Evolutionary conservation across 2,113 vertebrate genomes (phyloP).

Genomic region (Chaenogobius annularis): DNA sequence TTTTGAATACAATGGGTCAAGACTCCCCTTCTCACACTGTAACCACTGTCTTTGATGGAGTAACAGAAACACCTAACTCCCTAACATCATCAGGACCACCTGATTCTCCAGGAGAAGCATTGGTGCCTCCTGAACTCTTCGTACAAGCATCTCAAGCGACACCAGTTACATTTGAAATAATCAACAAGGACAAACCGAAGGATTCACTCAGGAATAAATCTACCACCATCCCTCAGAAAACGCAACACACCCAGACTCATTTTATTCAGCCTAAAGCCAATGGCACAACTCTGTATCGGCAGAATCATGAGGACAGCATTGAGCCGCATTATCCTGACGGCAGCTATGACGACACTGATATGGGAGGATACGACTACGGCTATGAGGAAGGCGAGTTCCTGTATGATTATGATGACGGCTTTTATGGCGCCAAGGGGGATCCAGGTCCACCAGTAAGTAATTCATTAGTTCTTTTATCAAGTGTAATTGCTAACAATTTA

Average conservation of each 20-base stretch:
- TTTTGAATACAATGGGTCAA: slow-evolving; percentile 35
- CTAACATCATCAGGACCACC: slow-evolving; percentile 34
- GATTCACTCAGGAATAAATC: slow-evolving; percentile 63
- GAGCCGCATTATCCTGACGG: slow-evolving; percentile 74
- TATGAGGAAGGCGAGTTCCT: slow-evolving; percentile 85
- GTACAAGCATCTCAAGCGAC: slow-evolving; percentile 31
- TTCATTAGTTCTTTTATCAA: slow-evolving; percentile 20
- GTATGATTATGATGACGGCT: slow-evolving; percentile 80
- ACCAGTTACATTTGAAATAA: slow-evolving; percentile 50
- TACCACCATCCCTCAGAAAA: slow-evolving; percentile 39
- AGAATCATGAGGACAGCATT: slow-evolving; percentile 71
- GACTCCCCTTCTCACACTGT: slow-evolving; percentile 33
- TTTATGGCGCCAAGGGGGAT: slow-evolving; percentile 91
- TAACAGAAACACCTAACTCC: slow-evolving; percentile 31
- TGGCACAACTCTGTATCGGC: slow-evolving; percentile 73
- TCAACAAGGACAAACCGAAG: slow-evolving; percentile 64
- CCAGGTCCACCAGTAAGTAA: slow-evolving; percentile 89
- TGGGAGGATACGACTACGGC: slow-evolving; percentile 84
- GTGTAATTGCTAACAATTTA: background rate
- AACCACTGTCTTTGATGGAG: slow-evolving; percentile 32
- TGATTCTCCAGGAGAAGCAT: slow-evolving; percentile 34
- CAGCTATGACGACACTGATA: slow-evolving; percentile 78
- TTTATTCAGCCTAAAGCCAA: slow-evolving; percentile 75
- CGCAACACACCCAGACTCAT: slow-evolving; percentile 43
- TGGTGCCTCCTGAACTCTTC: slow-evolving; percentile 29